Evolutionary conservation across 2,888 invertebrate species (phyloP), one percentile per base, ranked within the genome.

Genomic region (Erannis defoliaria): DNA sequence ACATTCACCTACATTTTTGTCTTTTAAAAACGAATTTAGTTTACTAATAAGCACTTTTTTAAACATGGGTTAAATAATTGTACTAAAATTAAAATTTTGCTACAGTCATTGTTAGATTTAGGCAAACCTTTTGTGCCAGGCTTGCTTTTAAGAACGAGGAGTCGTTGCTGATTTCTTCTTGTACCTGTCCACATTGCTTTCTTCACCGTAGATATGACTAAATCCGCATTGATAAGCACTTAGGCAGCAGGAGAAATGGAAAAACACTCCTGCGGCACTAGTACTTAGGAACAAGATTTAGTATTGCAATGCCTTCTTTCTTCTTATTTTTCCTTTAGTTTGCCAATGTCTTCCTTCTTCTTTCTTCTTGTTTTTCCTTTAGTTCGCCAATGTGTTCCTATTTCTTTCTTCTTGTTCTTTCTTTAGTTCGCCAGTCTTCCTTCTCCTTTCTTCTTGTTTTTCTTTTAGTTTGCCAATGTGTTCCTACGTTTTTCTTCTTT

Each of bases 261-360:
- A 92, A 94, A 94, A 94, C 94, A 95, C 96, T 96, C 96, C 96
- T 96, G 96, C 96, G 96, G 96, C 96, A 96, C 96, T 96, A 97
- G 96, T 97, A 97, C 96, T 97, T 97, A 97, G 96, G 94, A 96
- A 96, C 96, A 96, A 95, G 95, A 94, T 94, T 89, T 90, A 93
- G 90, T 82, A 79, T 38, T 50, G 5, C 0, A 26, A n/a, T 19
- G 12, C n/a, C 12, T 46, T 46, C 38, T 69, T 60, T 66, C 26
- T 67, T 75, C 68, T 80, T 78, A 70, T 54, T 16, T 40, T 66
- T 67, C 56, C 26, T 4, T 57, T 51, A n/a, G n/a, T n/a, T n/a
- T n/a, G n/a, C n/a, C 49, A 46, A 49, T 65, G 5, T 6, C 50
- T 54, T 53, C 18, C 38, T 18, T 38, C 18, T 18, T 38, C 18